Base-by-base conservation (phyloP, 2,888 invertebrate genomes). In the Halictus quadricinctus region DNA sequence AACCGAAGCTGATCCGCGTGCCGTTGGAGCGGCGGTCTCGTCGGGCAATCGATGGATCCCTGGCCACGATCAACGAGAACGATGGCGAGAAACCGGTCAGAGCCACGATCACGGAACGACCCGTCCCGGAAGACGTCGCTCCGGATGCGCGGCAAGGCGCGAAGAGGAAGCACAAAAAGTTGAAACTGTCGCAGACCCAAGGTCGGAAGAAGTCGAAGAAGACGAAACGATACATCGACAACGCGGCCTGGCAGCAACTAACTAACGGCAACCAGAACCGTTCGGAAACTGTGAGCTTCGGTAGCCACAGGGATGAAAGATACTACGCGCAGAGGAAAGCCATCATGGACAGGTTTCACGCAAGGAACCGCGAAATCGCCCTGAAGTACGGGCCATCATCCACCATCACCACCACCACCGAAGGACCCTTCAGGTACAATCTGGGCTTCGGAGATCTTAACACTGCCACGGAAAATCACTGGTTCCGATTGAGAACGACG, bases 281-380 rank as follows among this genome's bases (percentile, higher is more conserved):
- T 36, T 15, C 29, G 25, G 13, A 13, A n/a, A 25, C 15, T 36
- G 1, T 3, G 36, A 36, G 36, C 2, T 36, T 4, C 18, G 0
- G 4, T 73, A 13, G 8, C 15, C 0, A 15, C 15, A 64, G 2
- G 46, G 8, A 36, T 2, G 36, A 80, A 1, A 90, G 90, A 48
- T 93, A 93, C 84, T 90, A 91, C 50, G 88, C 90, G 2, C 88
- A 90, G 60, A 88, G 92, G n/a, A 88, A 86, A 86, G 90, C 89
- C 3, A 89, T 92, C 5, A 92, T 93, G 92, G 91, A 92, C 0
- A 90, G 86, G 73, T 93, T 88, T 84, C 83, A 90, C 81, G 88
- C 91, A 13, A 86, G 92, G 29, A 90, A 90, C 46, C 88, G 80
- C 0, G 88, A 91, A 46, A 92, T 92, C 36, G 66, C 76, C 3